Evolutionary conservation across 2,888 invertebrate genomes (phyloP), one percentile per base, ranked within the genome.

Genomic region (Mythimna impura): DNA sequence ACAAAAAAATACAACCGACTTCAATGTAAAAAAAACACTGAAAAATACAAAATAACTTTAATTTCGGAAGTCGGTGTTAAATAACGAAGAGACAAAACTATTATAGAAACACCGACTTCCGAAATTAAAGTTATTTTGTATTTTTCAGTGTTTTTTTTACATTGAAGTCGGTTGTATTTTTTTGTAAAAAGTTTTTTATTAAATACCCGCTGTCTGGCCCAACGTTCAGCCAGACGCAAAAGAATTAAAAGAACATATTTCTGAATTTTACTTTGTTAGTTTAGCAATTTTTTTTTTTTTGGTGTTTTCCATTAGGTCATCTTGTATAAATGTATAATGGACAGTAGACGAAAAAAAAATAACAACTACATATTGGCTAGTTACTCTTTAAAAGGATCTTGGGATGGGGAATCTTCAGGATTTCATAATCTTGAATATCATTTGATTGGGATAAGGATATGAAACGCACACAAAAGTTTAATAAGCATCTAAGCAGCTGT

Each of bases 361-460:
- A n/a, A 55, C 3, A 34, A 58, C 12, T 14, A 20, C 43, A 7
- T 6, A 34, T 52, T 43, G 34, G 50, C 17, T 61, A 14, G 17
- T 60, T 63, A 58, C 22, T 73, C 30, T 22, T 58, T 40, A 4
- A 34, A 40, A 12, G 7, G n/a, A 22, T 4, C 5, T 77, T 71
- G 71, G 64, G 25, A 75, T 50, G 34, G 50, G 62, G n/a, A 20
- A 65, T 65, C 30, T 79, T 82, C 54, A 66, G 62, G 71, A 14
- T 65, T 66, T 14, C 25, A 30, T 66, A 14, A 64, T 82, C 81
- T 50, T 12, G n/a, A n/a, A n/a, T n/a, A n/a, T n/a, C n/a, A n/a
- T n/a, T n/a, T n/a, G 43, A 14, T 14, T 43, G 47, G 47, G 47
- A 47, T 47, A 7, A 20, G 50, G 50, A 52, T 52, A 20, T n/a